These are phyloP conservation scores for Eulimnadia texana DNA, from an alignment of 1,140 invertebrate species.

Conservation along the genomic window DNA sequence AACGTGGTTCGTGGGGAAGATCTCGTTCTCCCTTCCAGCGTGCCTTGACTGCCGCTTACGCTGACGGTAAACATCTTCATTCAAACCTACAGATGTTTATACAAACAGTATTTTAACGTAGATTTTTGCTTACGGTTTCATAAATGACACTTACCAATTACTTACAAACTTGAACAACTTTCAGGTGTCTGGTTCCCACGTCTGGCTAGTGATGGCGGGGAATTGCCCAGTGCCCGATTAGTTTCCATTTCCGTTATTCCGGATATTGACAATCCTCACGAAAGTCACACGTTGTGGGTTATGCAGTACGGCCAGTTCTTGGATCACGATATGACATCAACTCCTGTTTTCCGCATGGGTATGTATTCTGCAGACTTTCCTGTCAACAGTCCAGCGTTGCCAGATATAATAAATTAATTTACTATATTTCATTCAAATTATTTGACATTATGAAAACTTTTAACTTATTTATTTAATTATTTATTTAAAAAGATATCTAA, in stretches of 20 bases:
- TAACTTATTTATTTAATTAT: neutral
- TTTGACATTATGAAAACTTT: too few species aligned
- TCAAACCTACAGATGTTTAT: neutral
- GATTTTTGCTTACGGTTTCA: neutral
- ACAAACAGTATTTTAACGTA: neutral
- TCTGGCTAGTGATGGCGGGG: conserved; percentile 20
- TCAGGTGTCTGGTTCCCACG: conserved; percentile 26
- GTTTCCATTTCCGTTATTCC: conserved; percentile 54
- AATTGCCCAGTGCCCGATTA: conserved; percentile 50
- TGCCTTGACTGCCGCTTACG: conserved; percentile 40
- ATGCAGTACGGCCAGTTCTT: conserved; percentile 17
- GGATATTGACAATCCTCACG: conserved; percentile 33
- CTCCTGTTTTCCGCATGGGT: conserved; percentile 15
- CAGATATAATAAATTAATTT: too few species aligned
- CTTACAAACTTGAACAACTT: neutral
- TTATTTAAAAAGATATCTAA: too few species aligned
- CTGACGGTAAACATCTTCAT: conserved; percentile 35
- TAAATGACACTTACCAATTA: too few species aligned
- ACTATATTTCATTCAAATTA: too few species aligned
- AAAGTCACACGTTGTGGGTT: conserved; percentile 11
- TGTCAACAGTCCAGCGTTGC: too few species aligned
- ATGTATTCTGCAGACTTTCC: neutral
- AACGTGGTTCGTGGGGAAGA: conserved; percentile 38
- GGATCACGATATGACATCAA: conserved; percentile 15
- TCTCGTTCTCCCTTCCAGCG: conserved; percentile 37